Evolutionary conservation across 2,888 invertebrate genomes (phyloP).

Genomic region (Lampropteryx suffumata): DNA sequence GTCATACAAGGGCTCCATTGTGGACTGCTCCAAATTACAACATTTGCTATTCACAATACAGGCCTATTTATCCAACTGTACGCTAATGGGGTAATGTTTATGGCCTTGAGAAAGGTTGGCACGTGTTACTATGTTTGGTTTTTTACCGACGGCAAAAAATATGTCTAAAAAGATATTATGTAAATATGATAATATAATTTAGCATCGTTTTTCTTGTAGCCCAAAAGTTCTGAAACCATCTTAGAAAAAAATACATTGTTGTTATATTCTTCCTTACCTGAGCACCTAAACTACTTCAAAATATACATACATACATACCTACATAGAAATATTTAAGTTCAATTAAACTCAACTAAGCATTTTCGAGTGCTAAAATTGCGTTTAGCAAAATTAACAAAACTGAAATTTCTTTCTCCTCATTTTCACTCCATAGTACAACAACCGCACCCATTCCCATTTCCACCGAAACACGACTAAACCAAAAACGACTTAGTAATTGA

Average conservation of each 20-base stretch:
- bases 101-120: not conserved
- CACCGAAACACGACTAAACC: slow-evolving; percentile 22
- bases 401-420: not conserved
- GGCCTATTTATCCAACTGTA: slow-evolving; percentile 37
- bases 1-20: not conserved
- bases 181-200: too few species aligned
- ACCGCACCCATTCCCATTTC: slow-evolving; percentile 5
- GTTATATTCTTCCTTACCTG: too few species aligned
- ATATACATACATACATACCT: too few species aligned
- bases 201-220: too few species aligned
- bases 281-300: too few species aligned
- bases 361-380: too few species aligned
- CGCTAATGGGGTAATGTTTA: slow-evolving; percentile 19
- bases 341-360: too few species aligned
- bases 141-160: not conserved
- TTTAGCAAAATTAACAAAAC: not conserved
- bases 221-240: too few species aligned
- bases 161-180: too few species aligned
- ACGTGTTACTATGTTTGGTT: not conserved
- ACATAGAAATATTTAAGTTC: too few species aligned
- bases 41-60: slow-evolving; percentile 51
- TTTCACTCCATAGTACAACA: slow-evolving; percentile 3
- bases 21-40: slow-evolving; percentile 44
- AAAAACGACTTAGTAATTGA: slow-evolving; percentile 35
- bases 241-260: too few species aligned